Base-by-base conservation (phyloP, 2,888 invertebrate genomes). In the Apodemia mormo region DNA sequence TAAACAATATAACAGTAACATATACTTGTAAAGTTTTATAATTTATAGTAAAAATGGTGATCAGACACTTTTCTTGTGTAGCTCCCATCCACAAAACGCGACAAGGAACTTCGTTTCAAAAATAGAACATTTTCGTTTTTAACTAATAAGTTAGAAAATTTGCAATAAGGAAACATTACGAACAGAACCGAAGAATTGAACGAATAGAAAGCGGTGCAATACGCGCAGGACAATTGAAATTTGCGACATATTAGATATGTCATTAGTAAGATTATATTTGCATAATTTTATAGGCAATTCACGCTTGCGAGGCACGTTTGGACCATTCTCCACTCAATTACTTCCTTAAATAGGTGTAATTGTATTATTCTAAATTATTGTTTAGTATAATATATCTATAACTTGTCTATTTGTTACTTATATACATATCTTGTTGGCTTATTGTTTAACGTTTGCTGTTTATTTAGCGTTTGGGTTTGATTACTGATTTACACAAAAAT, bases 241-340 rank as follows among this genome's bases (percentile, higher is more conserved):
- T 72, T 69, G 72, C 70, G 74, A 68, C 70, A 68, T 67, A 64
- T 64, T 68, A 69, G 69, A 54, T 67, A 54, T 68, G 67, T 70
- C 74, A 71, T 72, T 54, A 67, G 69, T 70, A 61, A 70, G 70
- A 72, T 71, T 69, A 71, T 70, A 68, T 77, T 77, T 75, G 72
- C 76, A 77, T 76, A 77, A 77, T 76, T 76, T 76, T 77, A 77
- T 76, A 67, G 69, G 68, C 76, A 71, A 73, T 75, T 74, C 68
- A 72, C 70, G 74, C 70, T 52, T 40, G 52, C 52, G 37, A 52
- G 14, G 49, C 68, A 54, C 65, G 68, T 49, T 69, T 54, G 61
- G 12, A 30, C 61, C 61, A 61, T 61, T 61, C 30, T 29, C 49
- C 45, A 29, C 22, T 43, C 54, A 40, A 54, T 37, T 54, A 65